Evolutionary conservation across 2,888 invertebrate genomes (phyloP).

Genomic region (Hirtodrosophila duncani): DNA sequence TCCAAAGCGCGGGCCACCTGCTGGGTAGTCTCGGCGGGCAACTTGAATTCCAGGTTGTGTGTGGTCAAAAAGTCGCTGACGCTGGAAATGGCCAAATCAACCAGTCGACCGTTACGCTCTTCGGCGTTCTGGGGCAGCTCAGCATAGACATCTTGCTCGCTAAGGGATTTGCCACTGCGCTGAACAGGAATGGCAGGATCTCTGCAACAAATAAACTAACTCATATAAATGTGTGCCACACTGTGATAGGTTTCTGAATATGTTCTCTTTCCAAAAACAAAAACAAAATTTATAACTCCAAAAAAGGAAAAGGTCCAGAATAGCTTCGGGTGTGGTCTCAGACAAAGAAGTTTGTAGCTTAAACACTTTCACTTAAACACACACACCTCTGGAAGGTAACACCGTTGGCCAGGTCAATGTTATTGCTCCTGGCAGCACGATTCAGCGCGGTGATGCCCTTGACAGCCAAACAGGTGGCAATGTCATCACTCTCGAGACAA

Average conservation of each 20-base stretch:
- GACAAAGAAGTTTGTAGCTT: not conserved
- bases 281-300: no score
- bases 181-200: conserved; percentile 73
- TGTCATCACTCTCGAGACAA: conserved; percentile 78
- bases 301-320: no score
- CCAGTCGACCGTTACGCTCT: conserved; percentile 80
- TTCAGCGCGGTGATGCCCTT: conserved; percentile 81
- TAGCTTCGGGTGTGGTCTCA: conserved; percentile 13
- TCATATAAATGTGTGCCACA: no score
- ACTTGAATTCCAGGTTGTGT: conserved; percentile 84
- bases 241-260: conserved; percentile 1
- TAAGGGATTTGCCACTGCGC: conserved; percentile 77
- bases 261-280: no score
- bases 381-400: conserved; percentile 81
- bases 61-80: conserved; percentile 81
- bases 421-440: conserved; percentile 80
- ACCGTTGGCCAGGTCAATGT: conserved; percentile 81
- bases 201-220: conserved; percentile 65
- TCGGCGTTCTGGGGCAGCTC: conserved; percentile 80
- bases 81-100: conserved; percentile 81
- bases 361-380: conserved; percentile 32
- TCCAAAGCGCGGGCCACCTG: conserved; percentile 85
- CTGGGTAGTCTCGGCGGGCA: conserved; percentile 83
- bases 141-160: conserved; percentile 79
- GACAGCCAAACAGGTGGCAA: conserved; percentile 81